Evolutionary conservation across 2,113 vertebrate species (phyloP), one percentile per base, ranked within the genome.

Genomic region (Hydrolagus affinis): DNA sequence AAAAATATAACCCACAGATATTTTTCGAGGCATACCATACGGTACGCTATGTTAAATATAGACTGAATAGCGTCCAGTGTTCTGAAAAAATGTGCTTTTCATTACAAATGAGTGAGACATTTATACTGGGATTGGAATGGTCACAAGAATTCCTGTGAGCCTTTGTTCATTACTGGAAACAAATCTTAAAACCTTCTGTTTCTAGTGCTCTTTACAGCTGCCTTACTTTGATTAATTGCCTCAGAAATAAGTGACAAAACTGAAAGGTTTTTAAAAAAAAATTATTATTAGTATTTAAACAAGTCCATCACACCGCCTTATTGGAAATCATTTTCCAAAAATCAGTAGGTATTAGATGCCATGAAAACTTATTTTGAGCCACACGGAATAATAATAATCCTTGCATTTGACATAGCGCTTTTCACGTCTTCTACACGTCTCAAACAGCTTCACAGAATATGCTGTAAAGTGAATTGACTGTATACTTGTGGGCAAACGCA

Each of bases 31-130:
- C 85, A 87, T 68, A 73, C 19, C 0, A 64, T 60, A 86, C 76
- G 17, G 70, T 60, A 72, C 28, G 70, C 72, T 87, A 78, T 0
- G 3, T 70, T 86, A 89, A 90, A 87, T 73, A 69, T 56, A 86
- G 77, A 28, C 87, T 86, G 89, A 88, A 85, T 8, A 73, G 66
- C 11, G 3, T 14, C 86, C 71, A 66, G 60, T 78, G n/a, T 85
- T 88, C 71, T 86, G 87, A 68, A 89, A 85, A 87, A 74, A 74
- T 83, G 64, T 86, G 85, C 62, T 86, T 86, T 30, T 32, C 69
- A 87, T 88, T 87, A 87, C 78, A 87, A 88, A 90, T 57, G 87
- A 77, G 66, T 89, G 88, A 87, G 88, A 86, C 85, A 90, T 87
- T 91, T 85, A 85, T 72, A 88, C 12, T 23, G 85, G 86, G 71